phyloP scores from a whole-genome alignment of 2,113 vertebrate genomes.

The Silurus meridionalis region DNA sequence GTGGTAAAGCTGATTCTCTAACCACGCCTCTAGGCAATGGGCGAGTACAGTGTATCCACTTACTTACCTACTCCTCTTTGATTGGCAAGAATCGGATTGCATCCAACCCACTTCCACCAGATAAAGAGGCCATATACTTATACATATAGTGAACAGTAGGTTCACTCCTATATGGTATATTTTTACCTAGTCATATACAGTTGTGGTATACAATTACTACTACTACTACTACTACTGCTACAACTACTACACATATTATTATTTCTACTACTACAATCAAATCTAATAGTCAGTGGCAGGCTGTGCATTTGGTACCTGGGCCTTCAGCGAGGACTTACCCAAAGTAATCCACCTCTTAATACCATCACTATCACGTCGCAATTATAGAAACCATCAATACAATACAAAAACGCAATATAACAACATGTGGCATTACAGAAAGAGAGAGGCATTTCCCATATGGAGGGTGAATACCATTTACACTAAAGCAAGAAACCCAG shows the following conservation, averaged over 20 bases:
- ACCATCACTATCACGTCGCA: too few species aligned
- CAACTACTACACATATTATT: neutral
- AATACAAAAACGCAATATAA: too few species aligned
- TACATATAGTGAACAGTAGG: neutral
- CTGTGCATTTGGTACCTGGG: too few species aligned
- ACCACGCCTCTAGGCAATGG: neutral
- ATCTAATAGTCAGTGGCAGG: too few species aligned
- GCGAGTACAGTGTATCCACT: neutral
- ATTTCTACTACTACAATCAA: too few species aligned
- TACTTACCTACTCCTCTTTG: neutral
- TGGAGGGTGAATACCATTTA: too few species aligned
- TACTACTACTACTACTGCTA: neutral
- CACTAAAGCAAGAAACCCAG: too few species aligned
- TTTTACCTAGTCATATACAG: neutral
- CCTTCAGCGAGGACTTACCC: too few species aligned
- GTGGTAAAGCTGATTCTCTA: neutral
- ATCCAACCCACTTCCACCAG: neutral
- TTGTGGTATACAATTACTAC: neutral
- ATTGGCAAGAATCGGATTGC: neutral
- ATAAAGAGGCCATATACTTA: neutral
- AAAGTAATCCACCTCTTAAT: too few species aligned
- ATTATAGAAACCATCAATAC: too few species aligned
- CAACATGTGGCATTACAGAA: too few species aligned
- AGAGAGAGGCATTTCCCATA: too few species aligned
- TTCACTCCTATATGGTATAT: neutral